Base-by-base conservation (phyloP, 2,888 invertebrate species). In the Galerucella pusilla region DNA sequence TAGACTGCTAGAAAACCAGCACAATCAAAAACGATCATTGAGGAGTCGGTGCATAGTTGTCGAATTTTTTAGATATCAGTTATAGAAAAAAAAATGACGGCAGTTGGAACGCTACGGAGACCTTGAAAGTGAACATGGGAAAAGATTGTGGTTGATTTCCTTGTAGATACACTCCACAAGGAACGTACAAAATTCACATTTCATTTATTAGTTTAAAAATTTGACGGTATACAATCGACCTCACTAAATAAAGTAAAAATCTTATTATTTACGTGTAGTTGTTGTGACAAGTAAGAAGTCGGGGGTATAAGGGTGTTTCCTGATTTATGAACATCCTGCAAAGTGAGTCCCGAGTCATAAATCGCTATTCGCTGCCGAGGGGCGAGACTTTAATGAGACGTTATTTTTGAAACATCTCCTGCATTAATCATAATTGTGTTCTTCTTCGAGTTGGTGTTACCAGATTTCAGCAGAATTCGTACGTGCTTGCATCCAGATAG, bases 321-420 rank as follows among this genome's bases (percentile, higher is more conserved):
- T 84, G 85, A 86, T 85, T 85, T 85, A 85, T 84, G 83, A 80
- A 82, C 81, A 81, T 80, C 81, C 81, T 81, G 83, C 80, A 81
- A 84, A 84, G 84, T 81, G 83, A 83, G 82, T 84, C 84, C 82
- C 78, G 80, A 79, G 80, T 83, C 80, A 84, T 86, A 86, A 86
- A 86, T 86, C 83, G 84, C 82, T 80, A 82, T 81, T 82, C 82
- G 79, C 78, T 78, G 80, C 80, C 79, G 80, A 75, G 80, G 81
- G 81, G 80, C 81, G 81, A 80, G 85, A 86, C 85, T 84, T 85
- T 86, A 86, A 86, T 85, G 85, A 86, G 86, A 86, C 85, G 84
- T 85, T 85, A 85, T 85, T 85, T 85, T 85, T 85, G 84, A 84
- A 85, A 85, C 85, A 84, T 84, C 81, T 82, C 81, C 74, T 76